phyloP scores from a whole-genome alignment of 2,797 vertebrate species.

The Scyliorhinus canicula region DNA sequence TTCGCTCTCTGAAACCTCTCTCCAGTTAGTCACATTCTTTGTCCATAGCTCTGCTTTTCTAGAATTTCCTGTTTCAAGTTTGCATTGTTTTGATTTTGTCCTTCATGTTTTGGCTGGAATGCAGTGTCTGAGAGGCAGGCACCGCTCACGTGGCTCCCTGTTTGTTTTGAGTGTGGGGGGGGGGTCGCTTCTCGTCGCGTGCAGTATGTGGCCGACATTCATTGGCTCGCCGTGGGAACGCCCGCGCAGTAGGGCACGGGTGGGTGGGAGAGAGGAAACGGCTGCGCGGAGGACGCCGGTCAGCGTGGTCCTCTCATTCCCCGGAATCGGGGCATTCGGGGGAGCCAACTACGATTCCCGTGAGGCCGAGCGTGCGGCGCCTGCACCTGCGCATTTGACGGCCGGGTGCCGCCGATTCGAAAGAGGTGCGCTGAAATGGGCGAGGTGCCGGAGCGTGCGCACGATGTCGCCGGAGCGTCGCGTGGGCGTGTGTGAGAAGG shows the following conservation, averaged over 20 bases:
- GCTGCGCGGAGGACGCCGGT: not conserved
- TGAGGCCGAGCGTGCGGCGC: not conserved
- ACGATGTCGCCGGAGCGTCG: not conserved
- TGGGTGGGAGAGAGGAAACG: rapidly evolving
- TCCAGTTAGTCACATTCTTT: not conserved
- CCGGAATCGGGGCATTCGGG: not conserved
- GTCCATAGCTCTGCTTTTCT: not conserved
- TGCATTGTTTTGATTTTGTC: not conserved
- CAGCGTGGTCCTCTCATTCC: not conserved
- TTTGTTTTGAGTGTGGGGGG: no score
- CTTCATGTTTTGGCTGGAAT: not conserved
- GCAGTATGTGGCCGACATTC: not conserved
- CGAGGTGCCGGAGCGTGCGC: not conserved
- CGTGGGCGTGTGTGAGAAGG: not conserved
- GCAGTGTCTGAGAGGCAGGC: not conserved
- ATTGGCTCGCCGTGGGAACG: not conserved
- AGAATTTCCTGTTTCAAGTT: not conserved
- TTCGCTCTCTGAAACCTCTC: no score
- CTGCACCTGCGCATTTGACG: not conserved
- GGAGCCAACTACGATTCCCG: not conserved
- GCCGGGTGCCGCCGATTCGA: not conserved
- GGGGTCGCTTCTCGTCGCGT: not conserved
- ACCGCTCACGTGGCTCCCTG: not conserved
- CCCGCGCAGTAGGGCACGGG: not conserved
- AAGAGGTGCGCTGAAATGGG: no score